A percentile compares a stretch with the other conserved stretches of the same genome.
phyloP scores from a whole-genome alignment of 2,888 invertebrate genomes.

The Cryptus armator region DNA sequence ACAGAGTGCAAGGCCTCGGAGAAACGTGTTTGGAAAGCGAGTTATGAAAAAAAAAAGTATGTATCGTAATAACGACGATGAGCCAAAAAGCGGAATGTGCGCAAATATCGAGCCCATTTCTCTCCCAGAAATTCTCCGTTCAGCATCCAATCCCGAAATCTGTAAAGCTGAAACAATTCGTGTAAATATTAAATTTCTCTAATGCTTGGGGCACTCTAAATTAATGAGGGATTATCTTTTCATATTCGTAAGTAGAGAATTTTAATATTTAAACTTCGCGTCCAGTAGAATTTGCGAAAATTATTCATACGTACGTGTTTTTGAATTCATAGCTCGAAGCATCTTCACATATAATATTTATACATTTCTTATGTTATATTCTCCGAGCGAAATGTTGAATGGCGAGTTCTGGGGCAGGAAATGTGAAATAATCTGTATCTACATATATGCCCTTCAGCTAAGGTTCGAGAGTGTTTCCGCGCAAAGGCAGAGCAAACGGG shows the following conservation, averaged over 20 bases:
- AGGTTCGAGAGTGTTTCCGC: neutral
- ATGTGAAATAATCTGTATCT: neutral
- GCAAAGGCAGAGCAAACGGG: neutral
- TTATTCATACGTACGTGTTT: neutral
- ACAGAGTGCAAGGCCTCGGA: neutral
- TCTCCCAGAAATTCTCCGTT: neutral
- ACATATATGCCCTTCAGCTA: neutral
- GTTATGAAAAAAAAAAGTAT: neutral
- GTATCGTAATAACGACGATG: neutral
- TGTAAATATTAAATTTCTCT: conserved; percentile 15
- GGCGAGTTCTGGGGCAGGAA: neutral
- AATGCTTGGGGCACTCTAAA: conserved; percentile 26
- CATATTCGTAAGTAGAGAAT: neutral
- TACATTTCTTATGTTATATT: neutral
- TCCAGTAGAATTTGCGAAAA: neutral
- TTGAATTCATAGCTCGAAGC: neutral
- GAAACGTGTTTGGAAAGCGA: neutral
- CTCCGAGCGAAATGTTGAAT: neutral
- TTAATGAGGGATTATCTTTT: conserved; percentile 14
- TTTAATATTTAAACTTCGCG: neutral
- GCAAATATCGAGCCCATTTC: neutral
- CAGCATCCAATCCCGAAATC: neutral
- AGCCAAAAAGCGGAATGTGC: neutral
- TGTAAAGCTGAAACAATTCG: neutral
- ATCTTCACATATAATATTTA: neutral